Conservation (phyloP, 1,140 invertebrate genomes). For the Sipha flava region DNA sequence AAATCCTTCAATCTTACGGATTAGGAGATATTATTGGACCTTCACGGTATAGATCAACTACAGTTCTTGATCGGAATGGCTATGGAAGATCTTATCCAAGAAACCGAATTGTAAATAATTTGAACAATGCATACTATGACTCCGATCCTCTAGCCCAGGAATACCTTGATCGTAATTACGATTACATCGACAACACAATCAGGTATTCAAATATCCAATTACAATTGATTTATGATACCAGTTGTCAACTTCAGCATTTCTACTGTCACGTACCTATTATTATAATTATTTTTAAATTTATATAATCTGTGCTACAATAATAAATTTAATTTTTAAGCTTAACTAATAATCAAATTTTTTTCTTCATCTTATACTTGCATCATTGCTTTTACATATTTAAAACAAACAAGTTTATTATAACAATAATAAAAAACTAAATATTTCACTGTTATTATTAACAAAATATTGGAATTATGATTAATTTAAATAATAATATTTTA, state of each 20-base stretch:
- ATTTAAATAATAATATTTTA: too few relatives aligned
- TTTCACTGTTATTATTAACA: too few relatives aligned
- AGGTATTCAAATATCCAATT: not conserved
- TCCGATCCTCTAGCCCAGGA: not conserved
- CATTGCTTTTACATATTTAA: too few relatives aligned
- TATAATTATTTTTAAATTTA: too few relatives aligned
- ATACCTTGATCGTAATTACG: not conserved
- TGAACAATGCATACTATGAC: not conserved
- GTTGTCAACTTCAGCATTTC: not conserved
- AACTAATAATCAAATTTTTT: too few relatives aligned
- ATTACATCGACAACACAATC: slow-evolving; percentile 1
- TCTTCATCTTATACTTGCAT: too few relatives aligned
- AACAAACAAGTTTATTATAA: too few relatives aligned
- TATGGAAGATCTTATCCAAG: not conserved
- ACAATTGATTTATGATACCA: not conserved
- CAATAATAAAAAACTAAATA: too few relatives aligned
- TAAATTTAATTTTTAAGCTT: too few relatives aligned
- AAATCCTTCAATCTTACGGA: not conserved
- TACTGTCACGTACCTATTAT: not conserved
- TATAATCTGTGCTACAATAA: too few relatives aligned
- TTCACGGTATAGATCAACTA: not conserved
- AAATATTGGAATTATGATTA: too few relatives aligned
- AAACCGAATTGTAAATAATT: not conserved
- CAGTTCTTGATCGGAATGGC: not conserved
- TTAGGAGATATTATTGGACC: not conserved